phyloP scores from a whole-genome alignment of 2,113 vertebrate genomes.

The Myrmophylax atrothorax region DNA sequence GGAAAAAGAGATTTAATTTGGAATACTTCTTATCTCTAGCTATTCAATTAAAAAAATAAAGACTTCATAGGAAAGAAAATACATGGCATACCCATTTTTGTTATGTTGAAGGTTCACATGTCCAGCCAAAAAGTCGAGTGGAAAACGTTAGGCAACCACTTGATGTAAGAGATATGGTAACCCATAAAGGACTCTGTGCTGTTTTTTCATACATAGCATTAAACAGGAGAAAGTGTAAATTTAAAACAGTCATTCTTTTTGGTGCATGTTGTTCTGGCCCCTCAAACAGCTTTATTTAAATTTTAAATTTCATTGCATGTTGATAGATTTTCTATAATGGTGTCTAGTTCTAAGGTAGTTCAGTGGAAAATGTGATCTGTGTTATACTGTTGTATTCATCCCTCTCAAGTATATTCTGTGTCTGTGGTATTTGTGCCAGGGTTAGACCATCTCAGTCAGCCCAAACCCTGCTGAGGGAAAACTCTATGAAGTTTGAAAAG shows the following conservation, averaged over 20 bases:
- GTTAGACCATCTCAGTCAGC: not conserved
- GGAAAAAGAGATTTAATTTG: not conserved
- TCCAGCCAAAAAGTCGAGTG: not conserved
- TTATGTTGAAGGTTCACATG: not conserved
- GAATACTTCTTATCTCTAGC: not conserved
- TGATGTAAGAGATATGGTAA: not conserved
- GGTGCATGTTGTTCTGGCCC: not conserved
- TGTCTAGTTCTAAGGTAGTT: not conserved
- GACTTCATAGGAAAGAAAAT: not conserved
- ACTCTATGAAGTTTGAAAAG: rapidly evolving
- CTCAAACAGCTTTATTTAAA: not conserved
- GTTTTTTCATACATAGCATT: not conserved
- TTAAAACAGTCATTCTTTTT: not conserved
- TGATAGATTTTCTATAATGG: not conserved
- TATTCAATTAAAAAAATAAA: not conserved
- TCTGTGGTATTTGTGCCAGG: not conserved
- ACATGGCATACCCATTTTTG: not conserved
- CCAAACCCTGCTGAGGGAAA: not conserved
- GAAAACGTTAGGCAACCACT: rapidly evolving
- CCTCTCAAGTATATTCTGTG: rapidly evolving
- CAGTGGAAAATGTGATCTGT: not conserved
- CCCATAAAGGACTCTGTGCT: not conserved
- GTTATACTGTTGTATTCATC: not conserved
- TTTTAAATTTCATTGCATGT: not conserved
- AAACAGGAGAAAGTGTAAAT: not conserved